Conservation (phyloP, 2,888 invertebrate species). For the Lepeophtheirus nordmannii region DNA sequence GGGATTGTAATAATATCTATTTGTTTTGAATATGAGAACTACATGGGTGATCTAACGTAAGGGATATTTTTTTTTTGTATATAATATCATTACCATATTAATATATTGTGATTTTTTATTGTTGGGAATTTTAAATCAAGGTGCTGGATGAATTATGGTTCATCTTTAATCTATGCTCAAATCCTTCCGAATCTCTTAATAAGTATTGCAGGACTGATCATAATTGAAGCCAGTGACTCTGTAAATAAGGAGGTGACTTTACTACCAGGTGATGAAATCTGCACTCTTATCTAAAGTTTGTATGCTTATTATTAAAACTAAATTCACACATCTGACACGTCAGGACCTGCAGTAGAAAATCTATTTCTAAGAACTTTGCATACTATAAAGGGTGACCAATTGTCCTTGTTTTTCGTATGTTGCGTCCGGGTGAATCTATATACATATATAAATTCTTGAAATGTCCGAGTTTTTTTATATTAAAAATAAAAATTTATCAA, state of each 20-base stretch:
- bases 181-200: constrained; percentile 5
- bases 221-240: constrained; percentile 5
- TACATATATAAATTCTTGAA: no score
- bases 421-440: no score
- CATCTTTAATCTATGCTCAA: constrained; percentile 1
- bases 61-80: not conserved
- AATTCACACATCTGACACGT: no score
- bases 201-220: not conserved
- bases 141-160: constrained; percentile 10
- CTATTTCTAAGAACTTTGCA: no score
- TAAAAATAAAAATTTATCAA: no score
- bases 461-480: no score
- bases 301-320: no score
- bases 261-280: constrained; percentile 3
- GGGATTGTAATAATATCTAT: not conserved
- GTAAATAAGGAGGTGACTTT: constrained; percentile 9
- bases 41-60: constrained; percentile 10
- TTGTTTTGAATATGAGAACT: constrained; percentile 19
- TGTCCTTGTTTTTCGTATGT: no score
- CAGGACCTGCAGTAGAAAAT: no score
- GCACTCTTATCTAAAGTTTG: no score
- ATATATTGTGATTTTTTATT: no score
- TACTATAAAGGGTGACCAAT: no score
- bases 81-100: not conserved
- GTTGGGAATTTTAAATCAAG: not conserved